Conservation (phyloP, 2,113 vertebrate species). For the Falco punctatus region DNA sequence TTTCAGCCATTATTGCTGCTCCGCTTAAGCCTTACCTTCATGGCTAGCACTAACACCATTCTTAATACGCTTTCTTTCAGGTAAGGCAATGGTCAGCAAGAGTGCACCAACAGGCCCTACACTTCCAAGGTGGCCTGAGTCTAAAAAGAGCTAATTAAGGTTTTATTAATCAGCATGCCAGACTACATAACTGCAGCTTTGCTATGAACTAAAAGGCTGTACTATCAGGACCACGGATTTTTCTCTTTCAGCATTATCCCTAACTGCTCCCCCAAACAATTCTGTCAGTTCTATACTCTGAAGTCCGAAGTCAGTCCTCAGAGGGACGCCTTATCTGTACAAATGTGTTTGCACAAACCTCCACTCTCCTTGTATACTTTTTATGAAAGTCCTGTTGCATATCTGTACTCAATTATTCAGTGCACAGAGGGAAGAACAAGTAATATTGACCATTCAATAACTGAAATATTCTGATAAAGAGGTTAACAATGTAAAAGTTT, state of each 20-base stretch:
- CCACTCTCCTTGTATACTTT: background rate
- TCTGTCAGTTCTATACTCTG: background rate
- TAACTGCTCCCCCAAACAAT: background rate
- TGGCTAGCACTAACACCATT: background rate
- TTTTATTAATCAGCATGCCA: background rate
- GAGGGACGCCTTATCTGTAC: background rate
- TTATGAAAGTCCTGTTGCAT: background rate
- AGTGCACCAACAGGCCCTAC: background rate
- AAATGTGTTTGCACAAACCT: background rate
- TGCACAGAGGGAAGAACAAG: background rate
- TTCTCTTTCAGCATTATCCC: background rate
- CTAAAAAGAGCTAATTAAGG: background rate
- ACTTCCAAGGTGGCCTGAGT: background rate
- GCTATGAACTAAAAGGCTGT: background rate
- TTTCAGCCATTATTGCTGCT: background rate
- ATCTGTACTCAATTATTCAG: background rate
- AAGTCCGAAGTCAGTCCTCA: background rate
- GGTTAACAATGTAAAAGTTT: background rate
- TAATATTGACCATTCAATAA: background rate
- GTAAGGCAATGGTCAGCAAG: background rate
- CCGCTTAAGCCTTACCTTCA: background rate
- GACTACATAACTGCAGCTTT: background rate
- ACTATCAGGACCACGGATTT: background rate
- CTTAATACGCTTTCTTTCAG: background rate
- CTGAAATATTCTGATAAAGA: background rate